Evolutionary conservation across 2,888 invertebrate genomes (phyloP), one percentile per base, ranked within the genome.

Genomic region (Sarcophaga carnaria): DNA sequence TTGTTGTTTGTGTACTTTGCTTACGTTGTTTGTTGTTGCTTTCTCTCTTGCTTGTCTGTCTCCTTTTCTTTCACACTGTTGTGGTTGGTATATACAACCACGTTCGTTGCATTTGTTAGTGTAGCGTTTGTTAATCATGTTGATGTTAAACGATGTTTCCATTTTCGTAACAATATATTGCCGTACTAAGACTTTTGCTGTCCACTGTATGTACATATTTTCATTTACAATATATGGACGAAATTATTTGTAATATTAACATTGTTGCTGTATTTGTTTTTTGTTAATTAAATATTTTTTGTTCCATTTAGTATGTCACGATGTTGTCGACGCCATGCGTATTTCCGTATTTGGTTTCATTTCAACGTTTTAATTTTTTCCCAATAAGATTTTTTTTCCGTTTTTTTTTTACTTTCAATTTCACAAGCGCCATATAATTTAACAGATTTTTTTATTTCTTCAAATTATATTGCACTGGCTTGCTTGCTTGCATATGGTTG

Each of bases 261-360:
- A 67, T 62, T 25, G 54, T 59, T 64, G 27, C 20, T 62, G 20
- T 67, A n/a, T 72, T 20, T 37, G 37, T 22, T 45, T 67, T 60
- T 75, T 22, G 20, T 22, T 22, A 27, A 27, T 37, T 37, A 8
- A 5, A 4, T 75, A 20, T 59, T 25, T 14, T 70, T 47, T 76
- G 37, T 69, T 47, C 49, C 54, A 72, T 80, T 70, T 60, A 64
- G 79, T 71, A 54, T 79, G 79, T 84, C 87, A 84, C 81, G 81
- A 78, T 70, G 67, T 81, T 74, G 86, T 72, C 62, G 66, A 49
- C 77, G 47, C 75, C 79, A 84, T 84, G 87, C 87, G 87, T 87
- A 84, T 87, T 87, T 87, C 87, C 87, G 87, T 87, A 84, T 84
- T 87, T 87, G 87, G 81, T 72, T 79, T 67, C 37, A 10, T 45